Base-by-base conservation (phyloP, 1,140 invertebrate species). In the Samia ricini region DNA sequence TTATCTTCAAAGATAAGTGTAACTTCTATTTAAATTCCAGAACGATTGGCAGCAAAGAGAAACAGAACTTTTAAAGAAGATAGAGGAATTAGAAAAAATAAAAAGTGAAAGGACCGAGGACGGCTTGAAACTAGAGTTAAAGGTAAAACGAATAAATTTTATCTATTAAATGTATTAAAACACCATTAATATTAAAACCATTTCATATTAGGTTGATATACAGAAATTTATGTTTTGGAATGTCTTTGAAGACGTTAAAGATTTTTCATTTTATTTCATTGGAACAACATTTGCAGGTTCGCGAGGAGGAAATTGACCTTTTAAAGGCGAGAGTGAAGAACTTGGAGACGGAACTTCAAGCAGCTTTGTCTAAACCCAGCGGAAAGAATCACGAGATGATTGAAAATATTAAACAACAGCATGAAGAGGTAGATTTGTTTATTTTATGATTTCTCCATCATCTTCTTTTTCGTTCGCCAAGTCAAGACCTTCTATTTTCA, bases 381-480 rank as follows among this genome's bases (percentile, higher is more conserved):
- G 83, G 78, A 0, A 91, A 91, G 74, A 91, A 91, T 61, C 85
- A 91, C 7, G 90, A 91, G 59, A 83, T 91, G 65, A 88, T 91
- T 19, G 79, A 87, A 24, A 91, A 85, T 52, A 91, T 91, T 36
- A 91, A 91, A 58, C 82, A 83, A 51, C 90, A 91, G 51, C 90
- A 91, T 42, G 90, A 91, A 62, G 90, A 91, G 77, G 90, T 90
- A 58, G 61, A 57, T 55, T 20, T 12, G 12, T 7, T 42, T 12
- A 42, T 42, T 26, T 4, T 4, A 4, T 8, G 1, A 42, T 42
- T 42, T 42, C 15, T 42, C 33, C 4, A 12, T 42, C n/a, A 15
- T 42, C 33, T 15, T 42, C 4, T 12, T 42, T 1, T 1, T 15
- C 0, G 12, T 42, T n/a, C n/a, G n/a, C n/a, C n/a, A n/a, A n/a